Conservation (phyloP, 2,888 invertebrate genomes). For the Nasonovia ribisnigri region DNA sequence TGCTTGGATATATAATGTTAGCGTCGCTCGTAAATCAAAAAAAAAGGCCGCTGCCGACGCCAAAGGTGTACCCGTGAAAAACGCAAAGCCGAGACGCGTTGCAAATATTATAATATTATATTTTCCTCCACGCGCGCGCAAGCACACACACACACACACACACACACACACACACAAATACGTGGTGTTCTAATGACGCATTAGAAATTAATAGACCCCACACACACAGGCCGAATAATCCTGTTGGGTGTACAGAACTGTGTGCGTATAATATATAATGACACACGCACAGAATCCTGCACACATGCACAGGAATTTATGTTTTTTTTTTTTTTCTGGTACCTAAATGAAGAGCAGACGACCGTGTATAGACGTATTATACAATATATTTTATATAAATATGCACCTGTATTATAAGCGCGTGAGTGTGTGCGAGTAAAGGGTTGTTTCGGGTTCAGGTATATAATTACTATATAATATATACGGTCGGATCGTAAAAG, state of each 20-base stretch:
- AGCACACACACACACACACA: too few species aligned
- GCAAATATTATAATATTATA: slow-evolving; percentile 31
- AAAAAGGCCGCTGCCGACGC: not conserved
- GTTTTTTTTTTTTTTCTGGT: not conserved
- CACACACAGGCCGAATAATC: not conserved
- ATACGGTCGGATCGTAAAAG: not conserved
- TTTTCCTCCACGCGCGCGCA: not conserved
- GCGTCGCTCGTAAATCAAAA: slow-evolving; percentile 18
- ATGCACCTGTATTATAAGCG: not conserved
- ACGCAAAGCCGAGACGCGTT: not conserved
- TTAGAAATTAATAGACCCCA: slow-evolving; percentile 1
- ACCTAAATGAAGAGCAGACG: not conserved
- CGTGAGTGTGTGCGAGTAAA: not conserved
- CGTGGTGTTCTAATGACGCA: not conserved
- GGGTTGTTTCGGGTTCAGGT: not conserved
- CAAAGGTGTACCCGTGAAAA: not conserved
- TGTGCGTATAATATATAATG: not conserved
- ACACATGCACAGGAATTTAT: not conserved
- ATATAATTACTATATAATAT: not conserved
- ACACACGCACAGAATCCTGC: not conserved
- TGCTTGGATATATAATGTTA: not conserved
- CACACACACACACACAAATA: not conserved
- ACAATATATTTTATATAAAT: not conserved
- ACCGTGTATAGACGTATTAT: not conserved
- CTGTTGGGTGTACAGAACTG: not conserved